Base-by-base conservation (phyloP, 2,888 invertebrate species). In the Diabrotica balteata region DNA sequence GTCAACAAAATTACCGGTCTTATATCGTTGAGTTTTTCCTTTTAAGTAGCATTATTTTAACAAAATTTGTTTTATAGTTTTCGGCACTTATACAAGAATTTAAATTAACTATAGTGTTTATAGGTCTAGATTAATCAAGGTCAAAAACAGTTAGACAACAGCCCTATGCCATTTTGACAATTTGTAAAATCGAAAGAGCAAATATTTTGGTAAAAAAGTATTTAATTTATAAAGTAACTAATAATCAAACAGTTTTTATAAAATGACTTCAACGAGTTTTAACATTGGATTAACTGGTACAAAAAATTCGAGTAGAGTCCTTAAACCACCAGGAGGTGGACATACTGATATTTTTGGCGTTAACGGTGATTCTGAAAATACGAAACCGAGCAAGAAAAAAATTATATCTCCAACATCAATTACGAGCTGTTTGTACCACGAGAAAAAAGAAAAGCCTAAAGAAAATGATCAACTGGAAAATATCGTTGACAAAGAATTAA, bases 241-340 rank as follows among this genome's bases (percentile, higher is more conserved):
- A 32, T 32, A 32, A 32, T 32, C 4, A 32, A 32, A 32, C 4
- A 32, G 32, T 32, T 66, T 32, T 71, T 68, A 10, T 65, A 74
- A 67, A 70, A 82, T 81, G 81, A 80, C 80, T 73, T 81, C 81
- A 5, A 80, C 80, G 11, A 76, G 73, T 59, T 71, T 77, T 60
- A 79, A 77, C 61, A 69, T 78, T 66, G 82, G 82, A 9, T 59
- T 81, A 53, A 69, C 66, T 10, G 71, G 69, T 10, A 53, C 46
- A 11, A 80, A 77, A 68, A 80, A 75, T 68, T 81, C 81, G 7
- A 81, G 81, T 76, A 84, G 86, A 75, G 84, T 86, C 53, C 75
- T 84, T 67, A 82, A 84, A 69, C 85, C 85, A 61, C 85, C 85
- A 68, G 85, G 85, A 69, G 85, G 85, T 72, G 84, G 83, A 53